phyloP scores from a whole-genome alignment of 1,140 invertebrate genomes.

The Drosophila prosaltans region DNA sequence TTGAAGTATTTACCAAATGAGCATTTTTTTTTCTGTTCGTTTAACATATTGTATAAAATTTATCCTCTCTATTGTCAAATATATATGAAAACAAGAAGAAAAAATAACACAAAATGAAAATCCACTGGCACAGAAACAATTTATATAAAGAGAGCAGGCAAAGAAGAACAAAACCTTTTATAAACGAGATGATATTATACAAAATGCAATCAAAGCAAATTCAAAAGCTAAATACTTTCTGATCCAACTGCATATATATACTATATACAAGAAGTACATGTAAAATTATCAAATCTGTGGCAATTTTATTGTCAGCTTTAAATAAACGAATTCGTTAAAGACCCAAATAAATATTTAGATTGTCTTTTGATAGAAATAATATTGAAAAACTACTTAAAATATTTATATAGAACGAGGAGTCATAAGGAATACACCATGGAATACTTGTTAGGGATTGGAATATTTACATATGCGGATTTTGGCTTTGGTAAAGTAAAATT shows the following conservation, averaged over 20 bases:
- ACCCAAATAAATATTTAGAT: not conserved
- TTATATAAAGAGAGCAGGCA: constrained; percentile 11
- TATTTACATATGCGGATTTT: too few relatives aligned
- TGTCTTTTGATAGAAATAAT: not conserved
- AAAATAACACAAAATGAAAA: constrained; percentile 11
- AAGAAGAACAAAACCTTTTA: constrained; percentile 10
- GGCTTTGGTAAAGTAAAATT: too few relatives aligned
- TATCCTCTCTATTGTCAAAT: not conserved
- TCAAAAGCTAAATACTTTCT: constrained; percentile 1
- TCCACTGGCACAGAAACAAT: constrained; percentile 32
- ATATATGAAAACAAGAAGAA: not conserved
- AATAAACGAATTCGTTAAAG: constrained; percentile 36
- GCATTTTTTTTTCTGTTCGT: constrained; percentile 25
- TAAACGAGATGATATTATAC: constrained; percentile 25
- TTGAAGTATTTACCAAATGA: constrained; percentile 34
- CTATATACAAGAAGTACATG: constrained; percentile 2
- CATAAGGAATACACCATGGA: too few relatives aligned
- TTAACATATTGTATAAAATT: constrained; percentile 2
- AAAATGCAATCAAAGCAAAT: constrained; percentile 15
- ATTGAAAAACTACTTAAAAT: too few relatives aligned
- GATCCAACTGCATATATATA: not conserved
- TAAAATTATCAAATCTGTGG: constrained; percentile 10
- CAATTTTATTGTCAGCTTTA: constrained; percentile 4
- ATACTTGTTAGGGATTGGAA: too few relatives aligned
- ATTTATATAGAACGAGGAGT: too few relatives aligned